A percentile compares a stretch with the other conserved stretches of the same genome.
Conservation (phyloP, 2,113 vertebrate species). For the Osmerus mordax region DNA sequence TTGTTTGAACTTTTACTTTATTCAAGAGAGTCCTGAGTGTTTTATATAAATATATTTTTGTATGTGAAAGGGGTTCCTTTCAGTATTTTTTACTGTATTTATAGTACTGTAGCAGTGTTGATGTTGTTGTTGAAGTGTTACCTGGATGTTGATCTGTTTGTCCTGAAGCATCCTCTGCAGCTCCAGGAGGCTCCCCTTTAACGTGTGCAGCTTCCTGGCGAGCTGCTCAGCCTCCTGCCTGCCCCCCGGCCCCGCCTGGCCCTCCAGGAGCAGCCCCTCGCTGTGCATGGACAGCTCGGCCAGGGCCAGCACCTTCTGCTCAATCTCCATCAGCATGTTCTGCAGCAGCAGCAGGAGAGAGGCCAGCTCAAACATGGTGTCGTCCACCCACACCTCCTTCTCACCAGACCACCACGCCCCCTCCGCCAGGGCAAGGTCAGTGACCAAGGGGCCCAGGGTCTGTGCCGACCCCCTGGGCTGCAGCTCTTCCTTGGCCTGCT, state of each 20-base stretch:
- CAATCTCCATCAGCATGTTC: constrained; percentile 96
- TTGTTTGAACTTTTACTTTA: too few relatives aligned
- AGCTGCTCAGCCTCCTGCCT: constrained; percentile 86
- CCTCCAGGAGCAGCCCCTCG: constrained; percentile 88
- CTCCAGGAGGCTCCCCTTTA: constrained; percentile 89
- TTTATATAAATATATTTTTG: too few relatives aligned
- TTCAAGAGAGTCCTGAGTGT: too few relatives aligned
- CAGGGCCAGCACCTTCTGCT: constrained; percentile 88
- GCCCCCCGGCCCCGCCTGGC: constrained; percentile 73
- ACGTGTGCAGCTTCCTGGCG: constrained; percentile 74
- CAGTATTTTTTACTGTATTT: too few relatives aligned
- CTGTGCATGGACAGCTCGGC: constrained; percentile 90
- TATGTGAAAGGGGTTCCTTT: too few relatives aligned
- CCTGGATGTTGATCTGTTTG: constrained; percentile 86
- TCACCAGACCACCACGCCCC: background rate
- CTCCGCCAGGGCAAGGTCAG: background rate
- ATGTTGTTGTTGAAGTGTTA: constrained; percentile 39
- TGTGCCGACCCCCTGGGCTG: constrained; percentile 13
- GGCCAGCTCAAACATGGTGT: constrained; percentile 70
- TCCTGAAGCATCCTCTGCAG: constrained; percentile 90
- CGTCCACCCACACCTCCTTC: constrained; percentile 1
- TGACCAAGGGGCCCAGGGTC: background rate
- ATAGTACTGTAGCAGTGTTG: background rate
- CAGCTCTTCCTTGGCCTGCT: constrained; percentile 28
- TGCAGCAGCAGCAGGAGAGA: constrained; percentile 77